phyloP scores from a whole-genome alignment of 2,888 invertebrate genomes.

The Chymomyza caudatula region DNA sequence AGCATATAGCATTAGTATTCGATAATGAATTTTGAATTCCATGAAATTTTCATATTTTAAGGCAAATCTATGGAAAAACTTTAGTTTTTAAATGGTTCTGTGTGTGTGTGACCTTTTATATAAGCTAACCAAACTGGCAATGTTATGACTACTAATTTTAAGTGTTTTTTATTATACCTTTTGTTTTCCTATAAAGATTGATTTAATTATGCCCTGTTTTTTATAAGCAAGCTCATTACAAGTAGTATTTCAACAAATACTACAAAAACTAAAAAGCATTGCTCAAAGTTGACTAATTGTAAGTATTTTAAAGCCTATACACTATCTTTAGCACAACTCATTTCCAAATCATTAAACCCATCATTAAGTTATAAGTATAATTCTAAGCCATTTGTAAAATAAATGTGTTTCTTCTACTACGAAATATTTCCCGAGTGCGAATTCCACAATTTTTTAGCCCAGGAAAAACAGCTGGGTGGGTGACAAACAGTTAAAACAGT shows the following conservation, averaged over 20 bases:
- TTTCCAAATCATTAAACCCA: neutral
- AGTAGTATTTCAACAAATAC: conserved; percentile 20
- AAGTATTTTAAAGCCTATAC: conserved; percentile 5
- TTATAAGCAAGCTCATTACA: neutral
- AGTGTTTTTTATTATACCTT: neutral
- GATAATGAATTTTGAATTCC: neutral
- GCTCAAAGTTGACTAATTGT: conserved; percentile 54
- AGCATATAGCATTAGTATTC: neutral
- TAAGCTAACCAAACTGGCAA: neutral
- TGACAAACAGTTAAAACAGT: no score
- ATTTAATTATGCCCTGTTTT: neutral
- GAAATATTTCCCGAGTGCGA: neutral
- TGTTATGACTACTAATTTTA: neutral
- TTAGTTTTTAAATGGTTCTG: no score
- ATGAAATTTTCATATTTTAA: neutral
- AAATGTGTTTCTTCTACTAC: conserved; percentile 41
- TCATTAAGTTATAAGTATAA: conserved; percentile 32
- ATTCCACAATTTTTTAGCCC: neutral
- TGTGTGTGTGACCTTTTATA: neutral
- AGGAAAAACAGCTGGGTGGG: conserved; percentile 30
- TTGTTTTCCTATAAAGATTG: neutral
- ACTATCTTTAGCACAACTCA: neutral
- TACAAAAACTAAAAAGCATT: conserved; percentile 1
- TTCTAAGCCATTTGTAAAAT: conserved; percentile 52
- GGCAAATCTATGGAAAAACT: no score